Evolutionary conservation across 1,140 invertebrate genomes (phyloP).

Genomic region (Brachionus paranguensis): DNA sequence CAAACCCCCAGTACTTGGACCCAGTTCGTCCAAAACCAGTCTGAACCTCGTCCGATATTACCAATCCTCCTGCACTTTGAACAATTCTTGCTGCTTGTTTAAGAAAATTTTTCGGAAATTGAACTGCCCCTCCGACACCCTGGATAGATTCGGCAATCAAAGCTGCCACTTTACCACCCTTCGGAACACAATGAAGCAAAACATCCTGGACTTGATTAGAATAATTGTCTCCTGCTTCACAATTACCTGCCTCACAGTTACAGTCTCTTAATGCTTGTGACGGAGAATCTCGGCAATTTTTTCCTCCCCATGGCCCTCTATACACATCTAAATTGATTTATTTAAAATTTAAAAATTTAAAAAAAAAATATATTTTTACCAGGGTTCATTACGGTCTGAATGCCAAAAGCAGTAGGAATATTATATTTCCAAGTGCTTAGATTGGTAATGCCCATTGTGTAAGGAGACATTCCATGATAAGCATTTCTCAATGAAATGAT

Average conservation of each 20-base stretch:
- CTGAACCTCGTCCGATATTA: constrained; percentile 87
- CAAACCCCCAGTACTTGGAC: constrained; percentile 88
- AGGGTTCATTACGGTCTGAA: constrained; percentile 80
- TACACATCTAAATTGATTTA: constrained; percentile 65
- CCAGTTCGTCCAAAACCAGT: constrained; percentile 91
- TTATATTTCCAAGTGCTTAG: constrained; percentile 72
- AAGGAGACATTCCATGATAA: constrained; percentile 71
- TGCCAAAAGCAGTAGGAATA: constrained; percentile 67
- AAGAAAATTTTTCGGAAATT: constrained; percentile 81
- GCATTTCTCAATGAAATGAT: constrained; percentile 66
- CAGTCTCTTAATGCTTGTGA: constrained; percentile 67
- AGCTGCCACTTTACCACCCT: constrained; percentile 67
- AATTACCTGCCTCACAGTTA: constrained; percentile 62
- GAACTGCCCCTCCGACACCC: constrained; percentile 81
- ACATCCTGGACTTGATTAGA: constrained; percentile 72
- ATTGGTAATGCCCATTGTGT: constrained; percentile 74
- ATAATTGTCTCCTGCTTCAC: constrained; percentile 71
- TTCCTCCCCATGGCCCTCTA: constrained; percentile 78
- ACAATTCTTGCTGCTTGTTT: constrained; percentile 74
- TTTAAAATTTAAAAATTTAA: not conserved
- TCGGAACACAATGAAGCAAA: constrained; percentile 69
- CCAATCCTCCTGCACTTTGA: constrained; percentile 73
- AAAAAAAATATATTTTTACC: not conserved
- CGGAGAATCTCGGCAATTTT: constrained; percentile 75
- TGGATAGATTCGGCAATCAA: constrained; percentile 92